These are phyloP conservation scores for Amblyopsis rosae DNA, from an alignment of 2,113 vertebrate genomes.

Conservation along the genomic window DNA sequence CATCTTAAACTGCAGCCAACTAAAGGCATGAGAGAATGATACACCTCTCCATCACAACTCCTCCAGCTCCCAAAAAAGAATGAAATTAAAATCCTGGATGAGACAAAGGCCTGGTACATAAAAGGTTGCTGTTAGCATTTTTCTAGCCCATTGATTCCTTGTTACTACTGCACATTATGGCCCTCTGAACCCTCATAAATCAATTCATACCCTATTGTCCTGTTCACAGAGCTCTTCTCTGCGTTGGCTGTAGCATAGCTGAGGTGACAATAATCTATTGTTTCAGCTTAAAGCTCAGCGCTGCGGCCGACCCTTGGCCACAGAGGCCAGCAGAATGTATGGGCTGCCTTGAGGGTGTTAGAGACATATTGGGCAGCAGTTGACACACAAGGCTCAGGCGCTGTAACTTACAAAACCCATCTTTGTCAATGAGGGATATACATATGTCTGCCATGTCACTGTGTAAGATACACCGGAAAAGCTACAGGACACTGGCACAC, in stretches of 20 bases:
- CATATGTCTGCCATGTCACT: slow-evolving; percentile 37
- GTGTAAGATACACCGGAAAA: background rate
- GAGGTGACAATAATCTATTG: slow-evolving; percentile 81
- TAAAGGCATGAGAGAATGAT: slow-evolving; percentile 41
- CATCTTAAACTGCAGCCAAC: slow-evolving; percentile 45
- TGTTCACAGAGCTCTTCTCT: slow-evolving; percentile 72
- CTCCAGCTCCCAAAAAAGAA: slow-evolving; percentile 54
- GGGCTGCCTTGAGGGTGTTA: slow-evolving; percentile 57
- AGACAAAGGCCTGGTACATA: slow-evolving; percentile 79
- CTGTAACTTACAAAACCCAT: slow-evolving; percentile 48
- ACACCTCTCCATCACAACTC: slow-evolving; percentile 65
- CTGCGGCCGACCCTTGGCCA: slow-evolving; percentile 61
- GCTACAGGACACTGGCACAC: background rate
- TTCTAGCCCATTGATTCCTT: slow-evolving; percentile 85
- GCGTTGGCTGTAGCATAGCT: slow-evolving; percentile 66
- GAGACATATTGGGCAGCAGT: slow-evolving; percentile 33
- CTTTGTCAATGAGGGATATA: slow-evolving; percentile 44
- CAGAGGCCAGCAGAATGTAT: slow-evolving; percentile 64
- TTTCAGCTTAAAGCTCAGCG: slow-evolving; percentile 72
- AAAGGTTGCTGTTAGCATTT: slow-evolving; percentile 85
- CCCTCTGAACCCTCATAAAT: slow-evolving; percentile 81
- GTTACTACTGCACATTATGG: slow-evolving; percentile 82
- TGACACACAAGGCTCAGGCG: slow-evolving; percentile 48
- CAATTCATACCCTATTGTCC: slow-evolving; percentile 80
- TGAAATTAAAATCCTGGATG: slow-evolving; percentile 78